These are phyloP conservation scores for Girardinus metallicus DNA, from an alignment of 2,797 vertebrate species.

Conservation along the genomic window DNA sequence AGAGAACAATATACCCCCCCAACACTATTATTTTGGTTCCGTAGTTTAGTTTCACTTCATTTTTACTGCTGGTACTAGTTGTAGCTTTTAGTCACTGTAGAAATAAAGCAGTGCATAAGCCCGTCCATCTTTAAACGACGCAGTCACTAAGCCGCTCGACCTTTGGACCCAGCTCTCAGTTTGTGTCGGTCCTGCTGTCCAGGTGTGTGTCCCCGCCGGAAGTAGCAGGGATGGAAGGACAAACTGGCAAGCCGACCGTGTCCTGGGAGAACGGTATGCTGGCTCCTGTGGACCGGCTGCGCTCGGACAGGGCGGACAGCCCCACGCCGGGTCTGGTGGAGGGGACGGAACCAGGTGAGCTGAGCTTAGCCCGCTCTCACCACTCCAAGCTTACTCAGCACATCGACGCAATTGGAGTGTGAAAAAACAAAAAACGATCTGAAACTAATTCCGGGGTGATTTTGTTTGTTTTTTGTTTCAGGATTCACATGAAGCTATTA, in stretches of 20 bases:
- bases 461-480: no score
- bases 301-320: constrained; percentile 86
- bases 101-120: neutral
- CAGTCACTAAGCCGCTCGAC: constrained; percentile 17
- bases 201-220: constrained; percentile 39
- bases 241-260: constrained; percentile 78
- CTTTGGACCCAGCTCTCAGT: constrained; percentile 28
- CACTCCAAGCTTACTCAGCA: neutral
- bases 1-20: neutral
- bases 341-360: constrained; percentile 93
- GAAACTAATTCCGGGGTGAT: neutral
- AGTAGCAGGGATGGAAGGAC: constrained; percentile 84
- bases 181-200: constrained; percentile 13
- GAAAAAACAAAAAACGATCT: neutral
- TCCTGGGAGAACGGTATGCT: constrained; percentile 83
- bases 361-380: neutral
- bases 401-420: neutral
- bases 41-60: neutral
- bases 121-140: neutral
- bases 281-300: constrained; percentile 81
- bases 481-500: neutral
- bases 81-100: neutral
- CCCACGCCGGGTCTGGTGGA: constrained; percentile 92
- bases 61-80: neutral
- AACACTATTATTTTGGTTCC: constrained; percentile 2